Base-by-base conservation (phyloP, 2,888 invertebrate species). In the Aporophyla nigra region DNA sequence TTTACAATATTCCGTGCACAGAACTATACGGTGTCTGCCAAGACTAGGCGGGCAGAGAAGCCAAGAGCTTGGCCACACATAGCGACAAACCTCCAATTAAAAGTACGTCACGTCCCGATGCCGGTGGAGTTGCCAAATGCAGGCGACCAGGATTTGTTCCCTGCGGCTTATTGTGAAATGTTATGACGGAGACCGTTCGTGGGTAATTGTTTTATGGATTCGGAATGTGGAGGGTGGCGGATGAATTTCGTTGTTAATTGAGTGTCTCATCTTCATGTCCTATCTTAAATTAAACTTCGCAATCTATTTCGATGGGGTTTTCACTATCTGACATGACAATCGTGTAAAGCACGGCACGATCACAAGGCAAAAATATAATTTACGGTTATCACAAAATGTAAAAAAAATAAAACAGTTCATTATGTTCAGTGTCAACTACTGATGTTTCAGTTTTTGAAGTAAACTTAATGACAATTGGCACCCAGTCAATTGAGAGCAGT, bases 61-160 rank as follows among this genome's bases (percentile, higher is more conserved):
- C 84, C 70, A 73, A 86, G 81, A 81, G 77, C 75, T 81, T 76
- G 82, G 88, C 89, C 87, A 89, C 89, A 88, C 88, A 89, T 89
- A 89, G 90, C 89, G 90, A 92, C 89, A 91, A 91, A 90, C 89
- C 88, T 91, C 92, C 93, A 93, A 94, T 94, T 94, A 95, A 94
- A 93, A 93, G 86, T 88, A 89, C 86, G 86, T 87, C 83, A 90
- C 90, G 90, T 91, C 87, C 89, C 88, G 82, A 77, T 54, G 67
- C 63, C 46, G 53, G 86, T 84, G 21, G 71, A 77, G 73, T 82
- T 87, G 86, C 86, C 86, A 86, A 86, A 75, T 83, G 79, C 82
- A 81, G 58, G 71, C 77, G 56, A 75, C 62, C 68, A 81, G 77
- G 76, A 76, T 78, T 79, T 76, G 84, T 68, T 62, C 74, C 27